phyloP scores from a whole-genome alignment of 2,113 vertebrate species.

The Ibidorhyncha struthersii region DNA sequence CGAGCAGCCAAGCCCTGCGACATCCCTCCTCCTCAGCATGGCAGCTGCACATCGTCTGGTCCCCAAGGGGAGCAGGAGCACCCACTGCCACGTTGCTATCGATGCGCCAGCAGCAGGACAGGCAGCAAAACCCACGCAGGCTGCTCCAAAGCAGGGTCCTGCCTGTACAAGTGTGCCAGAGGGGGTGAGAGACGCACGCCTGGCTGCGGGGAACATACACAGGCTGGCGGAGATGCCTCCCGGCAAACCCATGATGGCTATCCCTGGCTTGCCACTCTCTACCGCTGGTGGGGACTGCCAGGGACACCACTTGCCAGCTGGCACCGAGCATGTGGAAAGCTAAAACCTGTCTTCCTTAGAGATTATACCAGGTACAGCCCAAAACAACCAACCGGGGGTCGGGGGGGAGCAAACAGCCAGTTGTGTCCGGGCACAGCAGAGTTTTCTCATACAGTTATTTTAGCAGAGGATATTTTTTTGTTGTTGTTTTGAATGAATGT shows the following conservation, averaged over 20 bases:
- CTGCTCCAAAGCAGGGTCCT: background rate
- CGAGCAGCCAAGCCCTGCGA: background rate
- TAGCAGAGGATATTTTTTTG: background rate
- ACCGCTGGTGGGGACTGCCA: background rate
- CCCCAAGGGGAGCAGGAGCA: background rate
- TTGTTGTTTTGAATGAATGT: background rate
- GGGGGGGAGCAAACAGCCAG: background rate
- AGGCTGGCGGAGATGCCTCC: background rate
- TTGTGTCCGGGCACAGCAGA: background rate
- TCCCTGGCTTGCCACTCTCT: background rate
- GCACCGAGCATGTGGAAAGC: background rate
- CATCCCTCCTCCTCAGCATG: rapidly evolving
- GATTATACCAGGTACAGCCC: background rate
- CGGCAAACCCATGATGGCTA: rapidly evolving
- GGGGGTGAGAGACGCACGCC: rapidly evolving
- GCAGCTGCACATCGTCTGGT: rapidly evolving
- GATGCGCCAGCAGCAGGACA: background rate
- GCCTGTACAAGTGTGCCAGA: rapidly evolving
- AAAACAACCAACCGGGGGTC: rapidly evolving
- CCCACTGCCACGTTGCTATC: background rate
- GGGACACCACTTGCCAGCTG: background rate
- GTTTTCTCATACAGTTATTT: background rate
- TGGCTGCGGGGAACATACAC: rapidly evolving
- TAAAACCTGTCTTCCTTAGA: background rate
- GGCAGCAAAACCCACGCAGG: background rate